A percentile compares a stretch with the other conserved stretches of the same genome.
phyloP scores from a whole-genome alignment of 2,888 invertebrate species.

The Plusia festucae region DNA sequence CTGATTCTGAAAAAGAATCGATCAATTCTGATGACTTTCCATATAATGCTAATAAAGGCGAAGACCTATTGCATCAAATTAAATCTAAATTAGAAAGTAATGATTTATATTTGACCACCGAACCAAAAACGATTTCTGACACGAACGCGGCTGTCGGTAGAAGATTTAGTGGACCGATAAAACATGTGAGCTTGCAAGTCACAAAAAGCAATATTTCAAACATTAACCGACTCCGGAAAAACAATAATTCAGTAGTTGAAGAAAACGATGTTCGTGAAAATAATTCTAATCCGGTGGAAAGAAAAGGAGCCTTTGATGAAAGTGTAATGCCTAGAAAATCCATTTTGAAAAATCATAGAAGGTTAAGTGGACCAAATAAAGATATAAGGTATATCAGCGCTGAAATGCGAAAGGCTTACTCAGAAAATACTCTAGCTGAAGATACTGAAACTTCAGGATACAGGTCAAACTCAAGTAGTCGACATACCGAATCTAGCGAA shows the following conservation, averaged over 20 bases:
- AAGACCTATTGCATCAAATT: conserved; percentile 70
- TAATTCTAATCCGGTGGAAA: conserved; percentile 51
- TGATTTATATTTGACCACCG: conserved; percentile 29
- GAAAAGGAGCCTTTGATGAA: conserved; percentile 56
- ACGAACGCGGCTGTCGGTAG: conserved; percentile 60
- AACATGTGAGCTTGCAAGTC: conserved; percentile 69
- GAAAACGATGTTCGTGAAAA: conserved; percentile 60
- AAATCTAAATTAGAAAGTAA: conserved; percentile 62
- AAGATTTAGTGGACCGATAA: conserved; percentile 75
- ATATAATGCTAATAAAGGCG: conserved; percentile 67
- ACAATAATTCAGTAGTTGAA: conserved; percentile 62
- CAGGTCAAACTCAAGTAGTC: conserved; percentile 84
- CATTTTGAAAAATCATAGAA: conserved; percentile 75
- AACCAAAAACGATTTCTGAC: conserved; percentile 56
- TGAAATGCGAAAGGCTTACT: conserved; percentile 48
- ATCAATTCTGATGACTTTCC: conserved; percentile 77
- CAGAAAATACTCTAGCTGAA: conserved; percentile 71
- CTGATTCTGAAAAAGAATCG: conserved; percentile 85
- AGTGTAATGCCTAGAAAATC: conserved; percentile 76
- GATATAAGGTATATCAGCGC: conserved; percentile 56
- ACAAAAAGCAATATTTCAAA: conserved; percentile 71
- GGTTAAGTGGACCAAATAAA: conserved; percentile 67
- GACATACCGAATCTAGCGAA: conserved; percentile 83
- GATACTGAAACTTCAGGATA: conserved; percentile 89
- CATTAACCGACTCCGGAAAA: conserved; percentile 62